Evolutionary conservation across 2,797 vertebrate genomes (phyloP), one percentile per base, ranked within the genome.

Genomic region (Xenops minutus): DNA sequence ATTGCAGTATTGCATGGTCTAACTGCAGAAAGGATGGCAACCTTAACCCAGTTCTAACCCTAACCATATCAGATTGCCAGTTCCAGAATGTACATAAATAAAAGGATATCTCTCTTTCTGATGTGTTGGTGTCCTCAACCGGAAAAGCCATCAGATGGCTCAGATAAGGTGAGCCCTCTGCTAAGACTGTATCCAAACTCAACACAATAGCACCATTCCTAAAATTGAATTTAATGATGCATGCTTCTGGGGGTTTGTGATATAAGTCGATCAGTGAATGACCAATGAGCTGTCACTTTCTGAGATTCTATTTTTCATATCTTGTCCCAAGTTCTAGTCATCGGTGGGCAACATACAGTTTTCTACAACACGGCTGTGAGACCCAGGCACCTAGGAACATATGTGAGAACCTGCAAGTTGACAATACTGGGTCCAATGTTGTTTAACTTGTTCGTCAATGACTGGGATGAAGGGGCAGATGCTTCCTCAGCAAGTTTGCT

Each of bases 141-240:
- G 23, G 21, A 91, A 75, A 84, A 86, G 12, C 22, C 52, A 27
- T 21, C 32, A 48, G 21, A 18, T 9, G 12, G 32, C 61, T 73
- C 1, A 2, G 21, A n/a, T 37, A 72, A 68, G 0, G 1, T 6
- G 11, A 77, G 19, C 6, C 12, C 27, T 36, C 34, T 43, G 49
- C 36, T 32, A 46, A 75, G 41, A 19, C 6, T 37, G 32, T 27
- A 26, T 66, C 41, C 17, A 61, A 88, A 41, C 27, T 62, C 34
- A 83, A 34, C 4, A 21, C 2, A 39, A 15, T 2, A 64, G n/a
- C 64, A 56, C 10, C 0, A 0, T 32, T 75, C 37, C 26, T 14
- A 75, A 49, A 17, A 36, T 14, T 14, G 48, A 58, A 44, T 48
- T 23, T 21, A 43, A 93, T 30, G 10, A 10, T 9, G 4, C 13